Evolutionary conservation across 2,797 vertebrate genomes (phyloP).

Genomic region (Lutjanus argentimaculatus): DNA sequence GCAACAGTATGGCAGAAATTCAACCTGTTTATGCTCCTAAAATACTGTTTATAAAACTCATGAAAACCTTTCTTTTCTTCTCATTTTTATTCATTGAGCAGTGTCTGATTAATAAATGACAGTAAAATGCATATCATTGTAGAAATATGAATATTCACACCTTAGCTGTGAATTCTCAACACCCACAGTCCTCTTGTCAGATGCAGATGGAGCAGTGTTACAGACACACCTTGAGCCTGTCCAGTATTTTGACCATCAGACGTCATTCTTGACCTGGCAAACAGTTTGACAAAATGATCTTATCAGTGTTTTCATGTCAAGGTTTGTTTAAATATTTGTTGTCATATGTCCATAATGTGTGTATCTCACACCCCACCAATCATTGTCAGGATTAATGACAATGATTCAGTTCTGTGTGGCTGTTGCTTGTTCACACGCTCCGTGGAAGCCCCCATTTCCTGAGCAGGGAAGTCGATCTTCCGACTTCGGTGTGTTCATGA

Average conservation of each 20-base stretch:
- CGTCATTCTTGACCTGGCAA: too few relatives aligned
- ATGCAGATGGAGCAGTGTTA: background rate
- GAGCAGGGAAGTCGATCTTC: too few relatives aligned
- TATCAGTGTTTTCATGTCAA: too few relatives aligned
- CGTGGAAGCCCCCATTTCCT: too few relatives aligned
- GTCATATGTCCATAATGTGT: too few relatives aligned
- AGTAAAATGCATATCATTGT: background rate
- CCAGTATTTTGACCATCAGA: background rate
- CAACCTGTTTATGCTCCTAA: background rate
- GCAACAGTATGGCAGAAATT: background rate
- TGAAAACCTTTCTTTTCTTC: background rate
- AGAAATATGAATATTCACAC: conserved; percentile 17
- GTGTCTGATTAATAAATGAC: background rate
- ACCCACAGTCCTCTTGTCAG: conserved; percentile 10
- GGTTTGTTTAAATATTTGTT: too few relatives aligned
- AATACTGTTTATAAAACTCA: background rate
- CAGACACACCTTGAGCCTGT: background rate
- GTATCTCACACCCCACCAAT: too few relatives aligned
- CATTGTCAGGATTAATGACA: too few relatives aligned
- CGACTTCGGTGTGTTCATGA: too few relatives aligned
- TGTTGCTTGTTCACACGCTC: too few relatives aligned
- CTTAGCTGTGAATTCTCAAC: conserved; percentile 28
- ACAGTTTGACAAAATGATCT: too few relatives aligned
- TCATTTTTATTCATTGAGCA: background rate
- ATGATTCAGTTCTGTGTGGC: too few relatives aligned